phyloP scores from a whole-genome alignment of 2,113 vertebrate species.

The Sprattus sprattus region DNA sequence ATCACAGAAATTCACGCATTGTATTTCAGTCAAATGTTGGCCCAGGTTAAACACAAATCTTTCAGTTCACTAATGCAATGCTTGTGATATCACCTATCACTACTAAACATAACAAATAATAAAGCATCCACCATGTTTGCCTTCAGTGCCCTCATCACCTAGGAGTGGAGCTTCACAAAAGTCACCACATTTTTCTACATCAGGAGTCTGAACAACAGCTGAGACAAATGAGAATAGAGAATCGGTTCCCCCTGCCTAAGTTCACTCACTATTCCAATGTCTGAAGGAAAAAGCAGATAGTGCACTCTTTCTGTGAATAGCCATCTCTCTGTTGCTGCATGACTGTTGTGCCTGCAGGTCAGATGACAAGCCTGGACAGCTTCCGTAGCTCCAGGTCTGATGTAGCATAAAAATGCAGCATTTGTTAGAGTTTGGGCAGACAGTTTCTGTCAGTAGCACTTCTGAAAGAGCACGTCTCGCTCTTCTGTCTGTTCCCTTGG shows the following conservation, averaged over 20 bases:
- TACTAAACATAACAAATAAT: not conserved
- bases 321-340: not conserved
- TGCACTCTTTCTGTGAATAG: not conserved
- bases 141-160: not conserved
- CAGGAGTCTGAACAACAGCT: not conserved
- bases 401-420: conserved; percentile 10
- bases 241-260: not conserved
- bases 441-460: conserved; percentile 6
- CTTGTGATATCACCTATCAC: not conserved
- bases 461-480: not conserved
- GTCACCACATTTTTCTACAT: not conserved
- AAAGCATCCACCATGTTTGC: not conserved
- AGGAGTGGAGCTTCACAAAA: not conserved
- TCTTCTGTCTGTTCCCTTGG: not conserved
- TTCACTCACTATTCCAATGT: not conserved
- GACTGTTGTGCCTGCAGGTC: not conserved
- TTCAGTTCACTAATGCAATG: not conserved
- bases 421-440: not conserved
- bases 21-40: not conserved
- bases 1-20: not conserved
- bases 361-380: not conserved
- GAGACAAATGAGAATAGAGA: not conserved
- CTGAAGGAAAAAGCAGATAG: not conserved
- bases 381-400: not conserved
- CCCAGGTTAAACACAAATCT: not conserved